Evolutionary conservation across 2,113 vertebrate genomes (phyloP), one percentile per base, ranked within the genome.

Genomic region (Macrotis lagotis): DNA sequence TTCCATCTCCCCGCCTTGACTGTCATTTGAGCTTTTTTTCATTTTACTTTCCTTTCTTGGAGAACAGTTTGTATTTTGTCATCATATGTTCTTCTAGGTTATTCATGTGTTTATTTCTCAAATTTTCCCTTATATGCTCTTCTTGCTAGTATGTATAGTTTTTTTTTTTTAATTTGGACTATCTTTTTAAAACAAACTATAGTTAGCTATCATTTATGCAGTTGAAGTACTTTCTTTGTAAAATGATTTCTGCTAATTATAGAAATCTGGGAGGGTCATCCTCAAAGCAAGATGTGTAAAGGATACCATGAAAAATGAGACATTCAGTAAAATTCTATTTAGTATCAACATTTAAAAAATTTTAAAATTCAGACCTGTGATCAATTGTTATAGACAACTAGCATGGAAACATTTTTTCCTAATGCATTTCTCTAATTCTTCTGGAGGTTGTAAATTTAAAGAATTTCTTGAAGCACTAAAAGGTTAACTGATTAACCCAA

Each of bases 291-390:
- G 90, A 83, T 24, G 16, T 93, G 88, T 31, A 50, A 50, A 94
- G 55, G 59, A 28, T n/a, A 52, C 66, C 92, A 48, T 93, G 53
- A 95, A 83, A 95, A 94, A 26, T 66, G 59, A 93, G 88, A 25
- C 12, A 10, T 50, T 93, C 50, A 66, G 90, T 91, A 83, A 47
- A 83, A 44, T 44, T 83, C 66, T 44, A 44, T 44, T 83, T 83
- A n/a, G 44, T 44, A 83, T 83, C n/a, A 83, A 2, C 16, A 83
- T 83, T 83, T 83, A 2, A 83, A 83, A 22, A 7, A 24, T 83
- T 83, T 83, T 83, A 19, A 8, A 83, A 83, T 44, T 44, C n/a
- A 83, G 66, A 83, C n/a, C 19, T 44, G 37, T 8, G n/a, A 44
- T 44, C 1, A 19, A 24, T 44, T 44, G 66, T 16, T 74, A 8